A percentile compares a stretch with the other conserved stretches of the same genome.
Conservation (phyloP, 2,888 invertebrate genomes). For the Schrankia costaestrigalis region DNA sequence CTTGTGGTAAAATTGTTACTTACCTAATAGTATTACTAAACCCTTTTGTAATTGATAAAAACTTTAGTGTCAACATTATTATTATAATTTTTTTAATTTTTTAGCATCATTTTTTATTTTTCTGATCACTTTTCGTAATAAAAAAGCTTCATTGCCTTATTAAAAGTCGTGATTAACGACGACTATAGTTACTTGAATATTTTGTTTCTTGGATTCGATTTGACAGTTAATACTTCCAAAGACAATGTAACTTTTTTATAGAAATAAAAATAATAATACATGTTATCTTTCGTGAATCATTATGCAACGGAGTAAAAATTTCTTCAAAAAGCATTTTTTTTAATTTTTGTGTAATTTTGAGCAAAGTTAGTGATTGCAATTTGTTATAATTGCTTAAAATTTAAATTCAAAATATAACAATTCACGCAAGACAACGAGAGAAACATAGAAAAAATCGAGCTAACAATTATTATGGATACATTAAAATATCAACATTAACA, state of each 20-base stretch:
- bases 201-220: no score
- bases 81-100: no score
- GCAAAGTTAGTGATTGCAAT: not conserved
- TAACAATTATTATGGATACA: slow-evolving; percentile 48
- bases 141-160: slow-evolving; percentile 8
- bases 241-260: slow-evolving; percentile 20
- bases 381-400: not conserved
- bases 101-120: slow-evolving; percentile 9
- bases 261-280: slow-evolving; percentile 33
- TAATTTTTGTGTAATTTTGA: not conserved
- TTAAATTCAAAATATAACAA: slow-evolving; percentile 15
- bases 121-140: slow-evolving; percentile 11
- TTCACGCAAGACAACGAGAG: slow-evolving; percentile 33
- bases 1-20: not conserved
- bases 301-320: slow-evolving; percentile 8
- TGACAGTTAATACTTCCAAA: slow-evolving; percentile 8
- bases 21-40: no score
- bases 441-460: slow-evolving; percentile 34
- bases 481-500: slow-evolving; percentile 77
- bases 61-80: no score
- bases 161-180: no score
- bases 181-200: no score
- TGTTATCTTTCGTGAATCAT: slow-evolving; percentile 33
- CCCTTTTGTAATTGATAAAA: no score
- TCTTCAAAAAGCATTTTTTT: no score